Percentiles rank a stretch among this genome's conserved stretches.
Evolutionary conservation across 2,113 vertebrate species (phyloP).

Genomic region (Eulemur macaco): DNA sequence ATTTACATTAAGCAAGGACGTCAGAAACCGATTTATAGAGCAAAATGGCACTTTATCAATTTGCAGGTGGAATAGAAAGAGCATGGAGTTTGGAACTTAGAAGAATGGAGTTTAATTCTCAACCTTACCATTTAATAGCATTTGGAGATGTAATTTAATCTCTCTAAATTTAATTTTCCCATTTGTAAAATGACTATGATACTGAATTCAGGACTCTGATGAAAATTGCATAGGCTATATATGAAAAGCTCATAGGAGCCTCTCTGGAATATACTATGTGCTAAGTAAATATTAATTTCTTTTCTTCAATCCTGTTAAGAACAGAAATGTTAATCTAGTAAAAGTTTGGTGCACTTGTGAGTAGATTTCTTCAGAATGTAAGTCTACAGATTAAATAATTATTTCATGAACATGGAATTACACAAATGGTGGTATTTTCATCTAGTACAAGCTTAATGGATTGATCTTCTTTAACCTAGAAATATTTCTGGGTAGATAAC

Average conservation of each 20-base stretch:
- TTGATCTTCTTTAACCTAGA: neutral
- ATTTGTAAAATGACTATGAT: slow-evolving; percentile 17
- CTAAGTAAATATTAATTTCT: neutral
- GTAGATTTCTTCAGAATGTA: neutral
- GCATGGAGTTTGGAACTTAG: neutral
- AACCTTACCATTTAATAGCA: neutral
- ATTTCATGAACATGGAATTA: neutral
- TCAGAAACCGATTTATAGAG: slow-evolving; percentile 13
- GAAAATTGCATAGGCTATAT: neutral
- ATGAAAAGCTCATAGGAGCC: neutral
- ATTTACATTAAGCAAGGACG: slow-evolving; percentile 13
- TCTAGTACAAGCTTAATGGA: neutral
- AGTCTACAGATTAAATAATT: neutral
- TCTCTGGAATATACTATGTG: neutral
- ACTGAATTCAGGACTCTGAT: neutral
- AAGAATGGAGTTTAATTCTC: slow-evolving; percentile 35
- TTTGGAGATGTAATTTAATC: slow-evolving; percentile 25
- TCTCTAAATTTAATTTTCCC: slow-evolving; percentile 55
- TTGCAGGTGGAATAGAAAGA: neutral
- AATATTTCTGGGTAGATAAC: neutral
- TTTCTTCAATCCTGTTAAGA: neutral
- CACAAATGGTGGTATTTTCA: neutral
- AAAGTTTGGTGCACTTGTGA: neutral
- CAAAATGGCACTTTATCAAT: slow-evolving; percentile 42
- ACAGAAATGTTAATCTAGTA: neutral